Evolutionary conservation across 1,140 invertebrate species (phyloP).

Genomic region (Leptinotarsa undecemlineata): DNA sequence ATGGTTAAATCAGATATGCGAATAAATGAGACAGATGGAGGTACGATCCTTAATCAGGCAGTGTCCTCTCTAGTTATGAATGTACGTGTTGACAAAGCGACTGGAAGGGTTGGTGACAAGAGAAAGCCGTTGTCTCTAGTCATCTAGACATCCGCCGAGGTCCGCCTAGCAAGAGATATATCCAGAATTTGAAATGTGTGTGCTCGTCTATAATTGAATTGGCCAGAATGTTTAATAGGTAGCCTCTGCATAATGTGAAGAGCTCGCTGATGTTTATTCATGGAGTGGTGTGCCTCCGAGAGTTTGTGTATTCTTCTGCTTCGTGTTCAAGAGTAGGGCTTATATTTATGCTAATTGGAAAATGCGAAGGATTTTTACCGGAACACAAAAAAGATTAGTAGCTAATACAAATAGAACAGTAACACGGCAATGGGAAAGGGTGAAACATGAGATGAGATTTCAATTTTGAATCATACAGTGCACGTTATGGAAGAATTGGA

Average conservation of each 20-base stretch:
- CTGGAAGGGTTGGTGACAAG: constrained; percentile 32
- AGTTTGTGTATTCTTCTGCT: not conserved
- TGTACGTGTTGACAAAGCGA: constrained; percentile 34
- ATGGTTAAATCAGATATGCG: not conserved
- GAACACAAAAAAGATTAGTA: not conserved
- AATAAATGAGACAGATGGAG: not conserved
- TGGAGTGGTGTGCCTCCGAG: constrained; percentile 25
- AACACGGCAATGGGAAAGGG: not conserved
- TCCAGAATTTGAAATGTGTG: constrained; percentile 47
- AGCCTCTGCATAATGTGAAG: constrained; percentile 50
- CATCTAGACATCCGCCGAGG: constrained; percentile 27
- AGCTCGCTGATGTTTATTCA: constrained; percentile 52
- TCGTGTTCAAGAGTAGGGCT: constrained; percentile 29
- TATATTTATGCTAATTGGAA: constrained; percentile 44
- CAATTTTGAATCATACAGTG: too few relatives aligned
- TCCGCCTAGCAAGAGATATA: constrained; percentile 34
- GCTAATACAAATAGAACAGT: not conserved
- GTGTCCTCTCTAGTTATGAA: constrained; percentile 30
- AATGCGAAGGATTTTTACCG: constrained; percentile 1
- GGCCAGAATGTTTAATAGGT: constrained; percentile 51
- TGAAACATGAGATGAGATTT: not conserved
- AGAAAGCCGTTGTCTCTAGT: constrained; percentile 10
- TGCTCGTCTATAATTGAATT: constrained; percentile 51
- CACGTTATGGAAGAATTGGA: too few relatives aligned
- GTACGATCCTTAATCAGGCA: constrained; percentile 27